These are phyloP conservation scores for Aplochiton taeniatus DNA, from an alignment of 2,797 vertebrate species.

Conservation along the genomic window DNA sequence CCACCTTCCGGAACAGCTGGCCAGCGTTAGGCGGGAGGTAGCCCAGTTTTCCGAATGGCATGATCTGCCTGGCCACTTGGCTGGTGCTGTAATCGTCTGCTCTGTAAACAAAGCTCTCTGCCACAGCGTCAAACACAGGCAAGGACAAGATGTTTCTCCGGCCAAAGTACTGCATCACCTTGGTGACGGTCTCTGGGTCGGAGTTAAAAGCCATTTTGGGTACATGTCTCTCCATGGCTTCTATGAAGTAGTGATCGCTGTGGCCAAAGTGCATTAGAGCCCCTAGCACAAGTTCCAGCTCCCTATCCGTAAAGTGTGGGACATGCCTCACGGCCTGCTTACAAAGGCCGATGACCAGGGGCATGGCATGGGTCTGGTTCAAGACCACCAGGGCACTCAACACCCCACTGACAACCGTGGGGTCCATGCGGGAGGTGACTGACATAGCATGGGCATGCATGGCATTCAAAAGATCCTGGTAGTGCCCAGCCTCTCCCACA, in stretches of 20 bases:
- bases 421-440: slow-evolving; percentile 67
- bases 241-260: slow-evolving; percentile 76
- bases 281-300: slow-evolving; percentile 79
- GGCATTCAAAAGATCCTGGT: slow-evolving; percentile 77
- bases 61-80: slow-evolving; percentile 81
- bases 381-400: slow-evolving; percentile 79
- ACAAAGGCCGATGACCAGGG: slow-evolving; percentile 82
- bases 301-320: slow-evolving; percentile 75
- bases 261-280: slow-evolving; percentile 85
- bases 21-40: slow-evolving; percentile 84
- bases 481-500: slow-evolving; percentile 52
- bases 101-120: slow-evolving; percentile 84
- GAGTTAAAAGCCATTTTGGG: slow-evolving; percentile 67
- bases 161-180: slow-evolving; percentile 82
- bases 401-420: slow-evolving; percentile 68
- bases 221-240: slow-evolving; percentile 78
- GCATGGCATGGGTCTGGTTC: slow-evolving; percentile 74
- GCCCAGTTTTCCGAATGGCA: slow-evolving; percentile 84
- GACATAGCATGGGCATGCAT: slow-evolving; percentile 75
- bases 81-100: slow-evolving; percentile 79
- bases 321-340: slow-evolving; percentile 78
- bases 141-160: slow-evolving; percentile 80
- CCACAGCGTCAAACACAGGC: slow-evolving; percentile 77
- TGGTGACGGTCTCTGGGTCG: slow-evolving; percentile 76
- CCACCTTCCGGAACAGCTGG: slow-evolving; percentile 84